A percentile compares a stretch with the other conserved stretches of the same genome.
Conservation (phyloP, 1,140 invertebrate species). For the Solen grandis region DNA sequence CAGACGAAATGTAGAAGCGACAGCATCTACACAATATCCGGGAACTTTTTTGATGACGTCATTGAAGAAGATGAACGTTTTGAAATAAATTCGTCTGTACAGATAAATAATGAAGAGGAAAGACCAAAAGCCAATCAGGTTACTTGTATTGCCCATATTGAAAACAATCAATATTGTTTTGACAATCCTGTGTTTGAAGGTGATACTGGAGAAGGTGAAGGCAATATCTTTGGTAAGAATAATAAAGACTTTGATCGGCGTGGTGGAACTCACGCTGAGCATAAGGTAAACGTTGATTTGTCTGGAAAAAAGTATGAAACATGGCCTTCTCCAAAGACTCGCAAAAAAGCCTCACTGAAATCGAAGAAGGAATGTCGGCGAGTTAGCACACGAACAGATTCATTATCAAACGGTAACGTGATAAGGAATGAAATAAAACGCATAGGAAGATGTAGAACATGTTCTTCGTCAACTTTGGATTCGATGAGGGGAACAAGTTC, state of each 20-base stretch:
- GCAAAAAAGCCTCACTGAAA: slow-evolving; percentile 15
- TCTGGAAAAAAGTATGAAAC: slow-evolving; percentile 43
- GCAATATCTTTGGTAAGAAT: too few species aligned
- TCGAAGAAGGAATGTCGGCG: background rate
- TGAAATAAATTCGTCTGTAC: too few species aligned
- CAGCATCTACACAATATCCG: background rate
- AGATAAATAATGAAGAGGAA: too few species aligned
- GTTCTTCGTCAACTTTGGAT: background rate
- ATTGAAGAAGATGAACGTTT: background rate
- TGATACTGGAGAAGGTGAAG: background rate
- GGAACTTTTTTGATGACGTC: background rate
- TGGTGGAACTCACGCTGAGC: too few species aligned
- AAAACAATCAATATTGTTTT: background rate
- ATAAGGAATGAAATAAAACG: slow-evolving; percentile 30
- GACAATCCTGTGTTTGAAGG: slow-evolving; percentile 41
- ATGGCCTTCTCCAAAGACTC: slow-evolving; percentile 37
- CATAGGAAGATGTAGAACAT: background rate
- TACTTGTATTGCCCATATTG: too few species aligned
- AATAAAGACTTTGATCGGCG: too few species aligned
- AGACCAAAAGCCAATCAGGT: too few species aligned
- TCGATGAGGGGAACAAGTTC: background rate
- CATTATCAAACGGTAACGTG: background rate
- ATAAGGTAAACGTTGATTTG: too few species aligned
- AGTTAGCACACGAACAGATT: background rate
- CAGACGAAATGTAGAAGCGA: too few species aligned